phyloP scores from a whole-genome alignment of 2,113 vertebrate genomes.

The Prionailurus viverrinus region DNA sequence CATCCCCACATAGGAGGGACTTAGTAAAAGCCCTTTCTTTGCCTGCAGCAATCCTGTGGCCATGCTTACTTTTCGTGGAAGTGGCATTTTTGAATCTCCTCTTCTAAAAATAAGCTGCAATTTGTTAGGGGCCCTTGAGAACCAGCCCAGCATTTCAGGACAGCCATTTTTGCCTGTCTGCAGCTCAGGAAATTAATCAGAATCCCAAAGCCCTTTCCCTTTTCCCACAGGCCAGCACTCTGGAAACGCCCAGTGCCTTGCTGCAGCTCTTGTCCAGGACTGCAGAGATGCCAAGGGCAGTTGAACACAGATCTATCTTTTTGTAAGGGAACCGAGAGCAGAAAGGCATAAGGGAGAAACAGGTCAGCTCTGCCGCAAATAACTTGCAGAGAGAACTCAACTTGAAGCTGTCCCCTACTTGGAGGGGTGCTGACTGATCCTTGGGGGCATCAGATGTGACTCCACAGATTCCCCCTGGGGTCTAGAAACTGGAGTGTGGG shows the following conservation, averaged over 20 bases:
- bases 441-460: neutral
- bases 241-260: constrained; percentile 58
- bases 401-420: neutral
- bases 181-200: constrained; percentile 78
- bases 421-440: constrained; percentile 1
- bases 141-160: constrained; percentile 73
- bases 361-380: constrained; percentile 62
- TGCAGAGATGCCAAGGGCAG: constrained; percentile 45
- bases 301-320: constrained; percentile 60
- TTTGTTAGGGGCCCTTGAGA: constrained; percentile 65
- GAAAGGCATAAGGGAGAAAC: constrained; percentile 38
- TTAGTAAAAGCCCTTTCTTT: constrained; percentile 14
- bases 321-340: constrained; percentile 8
- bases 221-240: constrained; percentile 56
- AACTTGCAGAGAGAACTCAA: constrained; percentile 33
- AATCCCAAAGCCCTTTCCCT: constrained; percentile 64
- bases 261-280: constrained; percentile 55
- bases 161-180: constrained; percentile 68
- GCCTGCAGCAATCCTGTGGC: constrained; percentile 43
- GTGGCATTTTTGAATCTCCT: constrained; percentile 59
- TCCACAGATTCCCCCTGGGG: constrained; percentile 6
- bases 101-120: constrained; percentile 78
- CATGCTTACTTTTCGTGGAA: constrained; percentile 61
- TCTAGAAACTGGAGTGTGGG: neutral
- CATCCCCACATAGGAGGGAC: neutral